Evolutionary conservation across 2,888 invertebrate genomes (phyloP).

Genomic region (Ellobium chinense): DNA sequence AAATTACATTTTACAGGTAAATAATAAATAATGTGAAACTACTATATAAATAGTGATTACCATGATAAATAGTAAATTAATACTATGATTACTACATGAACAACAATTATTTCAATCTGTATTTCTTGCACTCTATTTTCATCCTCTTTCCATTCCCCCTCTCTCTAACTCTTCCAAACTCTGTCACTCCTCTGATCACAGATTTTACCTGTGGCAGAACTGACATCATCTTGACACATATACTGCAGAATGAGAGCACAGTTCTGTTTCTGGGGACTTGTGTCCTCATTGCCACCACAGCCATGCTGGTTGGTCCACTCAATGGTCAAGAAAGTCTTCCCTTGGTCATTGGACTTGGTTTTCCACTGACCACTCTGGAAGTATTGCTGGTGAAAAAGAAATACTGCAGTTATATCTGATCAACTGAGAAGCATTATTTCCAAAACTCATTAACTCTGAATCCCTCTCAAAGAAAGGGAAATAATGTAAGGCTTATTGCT

Average conservation of each 20-base stretch:
- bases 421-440: no score
- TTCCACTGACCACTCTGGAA: conserved; percentile 74
- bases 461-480: no score
- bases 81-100: no score
- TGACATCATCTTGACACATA: conserved; percentile 72
- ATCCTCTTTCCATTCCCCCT: not conserved
- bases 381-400: conserved; percentile 75
- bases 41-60: no score
- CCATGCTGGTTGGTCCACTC: conserved; percentile 79
- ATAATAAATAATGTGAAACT: no score
- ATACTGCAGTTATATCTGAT: no score
- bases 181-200: not conserved
- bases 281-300: conserved; percentile 77
- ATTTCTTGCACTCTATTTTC: not conserved
- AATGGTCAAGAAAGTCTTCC: conserved; percentile 65
- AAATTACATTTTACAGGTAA: no score
- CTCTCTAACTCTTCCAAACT: not conserved
- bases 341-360: conserved; percentile 52
- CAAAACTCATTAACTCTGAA: no score
- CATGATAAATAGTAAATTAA: no score
- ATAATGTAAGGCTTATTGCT: no score
- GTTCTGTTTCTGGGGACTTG: conserved; percentile 76
- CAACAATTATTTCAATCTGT: no score
- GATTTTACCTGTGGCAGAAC: not conserved
- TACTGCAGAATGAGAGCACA: conserved; percentile 77